These are phyloP conservation scores for Drosophila pegasa DNA, from an alignment of 2,888 invertebrate genomes.

Conservation along the genomic window DNA sequence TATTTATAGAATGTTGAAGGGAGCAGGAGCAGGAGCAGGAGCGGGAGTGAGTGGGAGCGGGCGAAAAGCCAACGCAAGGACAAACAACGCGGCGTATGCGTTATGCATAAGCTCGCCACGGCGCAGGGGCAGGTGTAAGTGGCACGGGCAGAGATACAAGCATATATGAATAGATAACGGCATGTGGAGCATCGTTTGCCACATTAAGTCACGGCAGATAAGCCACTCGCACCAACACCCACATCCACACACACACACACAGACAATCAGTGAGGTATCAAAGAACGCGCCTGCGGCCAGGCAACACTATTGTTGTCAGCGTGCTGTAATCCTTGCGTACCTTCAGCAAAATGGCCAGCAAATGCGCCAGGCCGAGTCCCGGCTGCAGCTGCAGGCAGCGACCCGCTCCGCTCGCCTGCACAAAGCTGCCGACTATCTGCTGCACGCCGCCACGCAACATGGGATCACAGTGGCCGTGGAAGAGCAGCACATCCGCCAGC, in stretches of 20 bases:
- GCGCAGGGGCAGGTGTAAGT: constrained; percentile 16
- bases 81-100: constrained; percentile 57
- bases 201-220: constrained; percentile 50
- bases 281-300: constrained; percentile 33
- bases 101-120: constrained; percentile 56
- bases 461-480: constrained; percentile 83
- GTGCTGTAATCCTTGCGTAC: constrained; percentile 59
- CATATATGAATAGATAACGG: constrained; percentile 47
- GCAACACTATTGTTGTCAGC: constrained; percentile 20
- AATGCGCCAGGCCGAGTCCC: constrained; percentile 76
- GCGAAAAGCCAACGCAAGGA: constrained; percentile 32
- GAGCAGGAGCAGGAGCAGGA: background rate
- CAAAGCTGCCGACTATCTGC: constrained; percentile 83
- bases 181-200: constrained; percentile 47
- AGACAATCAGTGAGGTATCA: constrained; percentile 25
- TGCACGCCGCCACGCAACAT: constrained; percentile 84
- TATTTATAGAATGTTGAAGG: constrained; percentile 61
- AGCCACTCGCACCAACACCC: constrained; percentile 19
- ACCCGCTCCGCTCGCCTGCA: constrained; percentile 73
- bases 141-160: constrained; percentile 45
- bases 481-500: constrained; percentile 82
- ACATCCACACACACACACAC: constrained; percentile 11
- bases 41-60: background rate
- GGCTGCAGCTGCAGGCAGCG: constrained; percentile 56
- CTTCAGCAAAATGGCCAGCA: constrained; percentile 83